phyloP scores from a whole-genome alignment of 1,140 invertebrate genomes.

The Zaprionus davidi region DNA sequence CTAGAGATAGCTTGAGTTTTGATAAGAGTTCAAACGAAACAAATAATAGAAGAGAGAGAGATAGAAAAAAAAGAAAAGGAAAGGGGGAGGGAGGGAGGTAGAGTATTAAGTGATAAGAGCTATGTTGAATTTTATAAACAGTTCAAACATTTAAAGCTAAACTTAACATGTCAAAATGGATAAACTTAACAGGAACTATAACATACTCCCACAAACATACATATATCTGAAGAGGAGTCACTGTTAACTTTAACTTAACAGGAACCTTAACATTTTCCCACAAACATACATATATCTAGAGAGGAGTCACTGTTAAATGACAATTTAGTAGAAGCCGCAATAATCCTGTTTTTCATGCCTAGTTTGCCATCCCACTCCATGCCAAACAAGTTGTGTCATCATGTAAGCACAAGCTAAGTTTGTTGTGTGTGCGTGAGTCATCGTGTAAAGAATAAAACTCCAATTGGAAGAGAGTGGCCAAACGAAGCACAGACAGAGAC shows the following conservation, averaged over 20 bases:
- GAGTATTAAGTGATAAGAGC: not conserved
- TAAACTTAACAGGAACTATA: not conserved
- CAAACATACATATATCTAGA: not conserved
- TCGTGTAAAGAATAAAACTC: constrained; percentile 33
- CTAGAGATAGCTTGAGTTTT: constrained; percentile 13
- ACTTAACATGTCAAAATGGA: not conserved
- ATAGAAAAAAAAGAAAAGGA: not conserved
- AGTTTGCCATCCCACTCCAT: constrained; percentile 1
- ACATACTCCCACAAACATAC: not conserved
- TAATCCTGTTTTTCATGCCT: constrained; percentile 13
- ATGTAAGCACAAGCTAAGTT: constrained; percentile 16
- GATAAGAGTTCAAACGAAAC: constrained; percentile 39
- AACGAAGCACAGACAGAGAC: constrained; percentile 30
- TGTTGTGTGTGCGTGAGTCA: constrained; percentile 26
- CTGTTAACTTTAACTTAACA: not conserved
- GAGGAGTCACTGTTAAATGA: constrained; percentile 2
- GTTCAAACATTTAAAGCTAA: not conserved
- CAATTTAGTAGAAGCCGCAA: not conserved
- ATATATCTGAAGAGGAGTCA: not conserved
- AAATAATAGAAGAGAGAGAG: not conserved
- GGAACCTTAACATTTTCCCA: not conserved
- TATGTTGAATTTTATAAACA: not conserved
- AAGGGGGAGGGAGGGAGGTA: not conserved
- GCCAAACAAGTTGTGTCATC: constrained; percentile 37
- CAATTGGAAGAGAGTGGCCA: constrained; percentile 17